Conservation (phyloP, 2,797 vertebrate genomes). For the Clarias pachynema region DNA sequence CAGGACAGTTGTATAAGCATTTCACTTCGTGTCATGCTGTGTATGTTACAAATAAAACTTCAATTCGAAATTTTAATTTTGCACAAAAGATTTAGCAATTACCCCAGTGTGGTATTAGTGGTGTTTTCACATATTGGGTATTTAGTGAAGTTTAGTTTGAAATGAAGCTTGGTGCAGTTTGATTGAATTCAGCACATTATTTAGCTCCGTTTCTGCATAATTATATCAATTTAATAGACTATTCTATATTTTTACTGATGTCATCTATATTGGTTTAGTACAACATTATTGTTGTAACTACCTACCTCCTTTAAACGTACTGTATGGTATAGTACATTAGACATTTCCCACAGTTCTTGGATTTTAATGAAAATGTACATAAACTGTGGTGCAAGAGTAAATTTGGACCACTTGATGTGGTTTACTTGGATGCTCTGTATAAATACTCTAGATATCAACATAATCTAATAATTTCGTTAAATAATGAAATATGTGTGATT, state of each 20-base stretch:
- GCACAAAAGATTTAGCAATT: too few relatives aligned
- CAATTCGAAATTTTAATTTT: too few relatives aligned
- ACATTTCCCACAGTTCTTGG: not conserved
- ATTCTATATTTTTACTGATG: not conserved
- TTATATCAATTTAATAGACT: too few relatives aligned
- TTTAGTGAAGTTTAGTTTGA: not conserved
- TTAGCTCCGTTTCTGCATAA: not conserved
- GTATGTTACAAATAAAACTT: too few relatives aligned
- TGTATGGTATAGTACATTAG: not conserved
- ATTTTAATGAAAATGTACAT: not conserved
- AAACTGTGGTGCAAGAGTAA: not conserved
- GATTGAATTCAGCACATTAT: not conserved
- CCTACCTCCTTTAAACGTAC: not conserved
- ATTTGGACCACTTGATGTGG: not conserved
- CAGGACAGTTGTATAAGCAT: too few relatives aligned
- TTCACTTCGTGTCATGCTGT: too few relatives aligned
- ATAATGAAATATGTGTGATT: not conserved
- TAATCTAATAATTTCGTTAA: not conserved
- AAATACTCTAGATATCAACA: too few relatives aligned
- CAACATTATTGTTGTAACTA: not conserved
- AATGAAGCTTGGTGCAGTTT: not conserved
- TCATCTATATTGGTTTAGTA: not conserved
- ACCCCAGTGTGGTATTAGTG: not conserved
- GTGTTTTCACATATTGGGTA: not conserved
- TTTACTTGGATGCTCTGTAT: not conserved